Conservation (phyloP, 2,113 vertebrate genomes). For the Pachycephala philippinensis region DNA sequence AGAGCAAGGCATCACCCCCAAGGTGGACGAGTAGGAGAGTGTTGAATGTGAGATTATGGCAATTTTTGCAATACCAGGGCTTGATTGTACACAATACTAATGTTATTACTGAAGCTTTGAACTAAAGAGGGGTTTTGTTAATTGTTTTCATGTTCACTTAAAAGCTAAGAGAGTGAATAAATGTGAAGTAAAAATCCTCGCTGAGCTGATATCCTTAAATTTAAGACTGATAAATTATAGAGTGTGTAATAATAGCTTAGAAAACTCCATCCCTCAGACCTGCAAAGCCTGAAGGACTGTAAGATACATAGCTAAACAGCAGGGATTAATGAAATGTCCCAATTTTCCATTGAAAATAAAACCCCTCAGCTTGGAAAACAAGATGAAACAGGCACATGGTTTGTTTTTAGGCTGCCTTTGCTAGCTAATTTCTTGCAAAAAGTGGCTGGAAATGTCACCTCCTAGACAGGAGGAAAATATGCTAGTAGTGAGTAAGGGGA, state of each 20-base stretch:
- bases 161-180: background rate
- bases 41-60: background rate
- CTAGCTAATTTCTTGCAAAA: background rate
- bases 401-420: background rate
- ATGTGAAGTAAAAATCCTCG: background rate
- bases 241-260: background rate
- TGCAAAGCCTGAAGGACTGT: background rate
- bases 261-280: background rate
- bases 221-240: conserved; percentile 1
- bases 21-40: background rate
- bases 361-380: background rate
- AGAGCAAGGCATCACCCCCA: background rate
- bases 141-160: background rate
- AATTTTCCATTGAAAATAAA: background rate
- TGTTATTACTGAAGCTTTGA: background rate
- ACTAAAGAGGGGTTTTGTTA: background rate
- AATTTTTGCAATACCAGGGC: background rate
- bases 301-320: background rate
- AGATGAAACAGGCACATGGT: background rate
- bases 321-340: background rate
- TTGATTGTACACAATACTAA: background rate
- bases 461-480: background rate
- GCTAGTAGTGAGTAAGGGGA: background rate
- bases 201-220: background rate
- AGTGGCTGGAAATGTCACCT: background rate